Evolutionary conservation across 2,797 vertebrate genomes (phyloP), one percentile per base, ranked within the genome.

Genomic region (Hydrolagus colliei): DNA sequence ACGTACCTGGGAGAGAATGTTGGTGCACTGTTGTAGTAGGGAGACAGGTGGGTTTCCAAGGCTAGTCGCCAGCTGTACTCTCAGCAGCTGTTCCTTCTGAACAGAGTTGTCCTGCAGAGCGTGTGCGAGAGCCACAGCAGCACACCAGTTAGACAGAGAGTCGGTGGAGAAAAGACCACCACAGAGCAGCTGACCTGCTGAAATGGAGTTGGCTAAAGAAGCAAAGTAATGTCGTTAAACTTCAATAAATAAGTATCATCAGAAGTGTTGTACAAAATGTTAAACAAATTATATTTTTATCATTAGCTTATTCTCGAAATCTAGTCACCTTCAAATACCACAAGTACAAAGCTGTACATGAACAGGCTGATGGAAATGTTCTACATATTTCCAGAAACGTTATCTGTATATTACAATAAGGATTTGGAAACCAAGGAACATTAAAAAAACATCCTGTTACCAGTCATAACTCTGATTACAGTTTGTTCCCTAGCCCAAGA

Each of bases 121-220:
- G 0, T 99, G 98, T 85, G 97, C 98, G 89, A 99, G 88, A 1
- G 98, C 98, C 90, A 99, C 98, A 0, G 98, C 95, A 0, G 98
- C 98, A 68, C 97, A 99, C 98, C 98, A 99, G 93, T 99, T 99
- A 1, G 98, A 99, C 79, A 99, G 93, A 0, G 98, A 98, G 90
- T 99, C 98, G 0, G 94, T 93, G 16, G 98, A 99, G 90, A 99
- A 99, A 78, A 99, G 94, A 87, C 98, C 98, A 75, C 97, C 98
- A 0, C 98, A 99, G 62, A 99, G 91, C 89, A 99, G 92, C 91
- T 99, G 98, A 7, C 98, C 98, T 0, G 97, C 98, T 0, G 98
- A 99, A 87, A 99, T 95, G 0, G 97, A 97, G 89, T 95, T 97
- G 73, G 97, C 98, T 96, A 92, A 73, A 68, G 35, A 86, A 62